Evolutionary conservation across 2,797 vertebrate genomes (phyloP), one percentile per base, ranked within the genome.

Genomic region (Sylvia borin): DNA sequence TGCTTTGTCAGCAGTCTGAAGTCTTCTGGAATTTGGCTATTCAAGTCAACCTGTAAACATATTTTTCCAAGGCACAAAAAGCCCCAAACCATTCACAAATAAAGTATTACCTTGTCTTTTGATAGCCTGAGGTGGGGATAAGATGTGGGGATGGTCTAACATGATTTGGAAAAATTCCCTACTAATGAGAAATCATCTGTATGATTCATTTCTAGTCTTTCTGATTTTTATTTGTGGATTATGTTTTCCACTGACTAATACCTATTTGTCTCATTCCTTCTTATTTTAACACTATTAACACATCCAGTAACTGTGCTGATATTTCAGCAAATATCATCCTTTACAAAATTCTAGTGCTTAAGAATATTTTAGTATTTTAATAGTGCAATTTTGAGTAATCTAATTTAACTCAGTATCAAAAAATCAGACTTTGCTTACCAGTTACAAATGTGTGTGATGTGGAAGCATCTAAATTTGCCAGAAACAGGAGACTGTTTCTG

Each of bases 181-280:
- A 17, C 79, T 97, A 95, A 96, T 85, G 75, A 96, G 85, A 96
- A 96, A 73, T 88, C 83, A 80, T 93, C 88, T 96, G 27, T 72
- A 61, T 97, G 94, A 97, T 31, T 96, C 71, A 90, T 76, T 88
- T 82, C 43, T 84, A 74, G 51, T 85, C 84, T 95, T 85, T 64
- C 90, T 85, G 91, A 94, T 88, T 96, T 97, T 96, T 84, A 85
- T 94, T 97, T 94, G 67, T 72, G 90, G 77, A 93, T 96, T 92
- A 83, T 17, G 54, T 86, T 97, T 94, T 74, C 83, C 36, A 70
- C 91, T 97, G 73, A 74, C 94, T 97, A 97, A 96, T 95, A 93
- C 64, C 66, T 96, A 75, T 95, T 75, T 27, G 15, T 96, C 85
- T 97, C 84, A 91, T 50, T 95, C 81, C 81, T 95, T 96, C 75